Percentiles rank a stretch among this genome's conserved stretches.
Conservation (phyloP, 1,140 invertebrate species). For the Pogonognathellus flavescens region DNA sequence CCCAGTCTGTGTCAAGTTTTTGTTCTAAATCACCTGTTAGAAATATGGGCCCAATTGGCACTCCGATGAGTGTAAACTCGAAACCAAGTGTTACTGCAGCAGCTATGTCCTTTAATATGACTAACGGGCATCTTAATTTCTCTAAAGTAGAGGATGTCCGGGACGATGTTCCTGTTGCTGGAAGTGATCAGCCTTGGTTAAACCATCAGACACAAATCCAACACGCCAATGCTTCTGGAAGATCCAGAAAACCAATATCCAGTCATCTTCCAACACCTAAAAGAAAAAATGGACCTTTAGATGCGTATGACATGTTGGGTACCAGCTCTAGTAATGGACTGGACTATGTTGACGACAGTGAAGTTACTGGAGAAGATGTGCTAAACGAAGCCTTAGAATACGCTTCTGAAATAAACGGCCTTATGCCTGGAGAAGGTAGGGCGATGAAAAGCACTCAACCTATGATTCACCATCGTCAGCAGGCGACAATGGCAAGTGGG, state of each 20-base stretch:
- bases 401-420: slow-evolving; percentile 11
- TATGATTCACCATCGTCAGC: background rate
- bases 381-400: slow-evolving; percentile 35
- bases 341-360: background rate
- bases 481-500: background rate
- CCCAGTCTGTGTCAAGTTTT: slow-evolving; percentile 48
- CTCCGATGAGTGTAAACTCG: background rate
- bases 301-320: background rate
- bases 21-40: slow-evolving; percentile 8
- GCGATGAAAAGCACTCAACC: background rate
- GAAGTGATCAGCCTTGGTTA: background rate
- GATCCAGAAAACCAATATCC: slow-evolving; percentile 47
- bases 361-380: slow-evolving; percentile 7
- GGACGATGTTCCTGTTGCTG: background rate
- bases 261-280: background rate
- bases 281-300: background rate
- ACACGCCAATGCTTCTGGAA: background rate
- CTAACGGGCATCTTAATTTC: slow-evolving; percentile 5
- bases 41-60: background rate
- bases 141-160: slow-evolving; percentile 5
- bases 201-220: background rate
- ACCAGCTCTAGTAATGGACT: slow-evolving; percentile 1
- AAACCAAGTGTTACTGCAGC: background rate
- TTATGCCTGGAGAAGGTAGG: background rate
- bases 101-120: background rate